A percentile compares a stretch with the other conserved stretches of the same genome.
Conservation (phyloP, 2,113 vertebrate species). For the Paracanthobrama guichenoti region DNA sequence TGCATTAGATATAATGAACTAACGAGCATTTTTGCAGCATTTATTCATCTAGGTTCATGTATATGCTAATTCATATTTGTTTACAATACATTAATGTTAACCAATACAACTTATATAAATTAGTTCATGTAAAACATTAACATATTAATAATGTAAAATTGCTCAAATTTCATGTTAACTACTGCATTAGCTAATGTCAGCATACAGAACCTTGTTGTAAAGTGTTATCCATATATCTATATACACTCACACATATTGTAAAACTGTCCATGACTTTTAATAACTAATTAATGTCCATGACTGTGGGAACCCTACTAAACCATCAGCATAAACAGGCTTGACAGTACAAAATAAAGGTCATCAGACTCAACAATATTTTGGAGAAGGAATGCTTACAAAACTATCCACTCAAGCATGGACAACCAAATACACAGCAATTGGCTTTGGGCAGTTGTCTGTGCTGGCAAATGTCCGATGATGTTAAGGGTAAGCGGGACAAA, state of each 20-base stretch:
- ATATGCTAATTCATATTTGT: not conserved
- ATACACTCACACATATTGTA: not conserved
- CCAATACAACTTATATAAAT: not conserved
- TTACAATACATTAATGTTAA: not conserved
- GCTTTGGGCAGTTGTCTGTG: not conserved
- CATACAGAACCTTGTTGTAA: not conserved
- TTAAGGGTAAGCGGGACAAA: constrained; percentile 12
- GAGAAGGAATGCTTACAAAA: not conserved
- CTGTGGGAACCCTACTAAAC: not conserved
- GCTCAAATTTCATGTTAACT: not conserved
- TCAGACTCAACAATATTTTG: not conserved
- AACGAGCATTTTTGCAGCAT: not conserved
- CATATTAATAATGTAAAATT: too few relatives aligned
- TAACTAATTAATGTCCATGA: not conserved
- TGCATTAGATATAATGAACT: not conserved
- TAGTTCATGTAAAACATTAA: not conserved
- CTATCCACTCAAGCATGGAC: too few relatives aligned
- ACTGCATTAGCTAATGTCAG: not conserved
- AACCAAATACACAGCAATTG: not conserved
- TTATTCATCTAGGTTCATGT: not conserved
- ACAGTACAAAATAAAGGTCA: not conserved
- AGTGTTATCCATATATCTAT: not conserved
- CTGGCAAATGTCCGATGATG: constrained; percentile 24
- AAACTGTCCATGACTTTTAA: not conserved
- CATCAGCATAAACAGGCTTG: not conserved